A percentile compares a stretch with the other conserved stretches of the same genome.
These are phyloP conservation scores for Dryoscopus gambensis DNA, from an alignment of 2,113 vertebrate species.

Conservation along the genomic window DNA sequence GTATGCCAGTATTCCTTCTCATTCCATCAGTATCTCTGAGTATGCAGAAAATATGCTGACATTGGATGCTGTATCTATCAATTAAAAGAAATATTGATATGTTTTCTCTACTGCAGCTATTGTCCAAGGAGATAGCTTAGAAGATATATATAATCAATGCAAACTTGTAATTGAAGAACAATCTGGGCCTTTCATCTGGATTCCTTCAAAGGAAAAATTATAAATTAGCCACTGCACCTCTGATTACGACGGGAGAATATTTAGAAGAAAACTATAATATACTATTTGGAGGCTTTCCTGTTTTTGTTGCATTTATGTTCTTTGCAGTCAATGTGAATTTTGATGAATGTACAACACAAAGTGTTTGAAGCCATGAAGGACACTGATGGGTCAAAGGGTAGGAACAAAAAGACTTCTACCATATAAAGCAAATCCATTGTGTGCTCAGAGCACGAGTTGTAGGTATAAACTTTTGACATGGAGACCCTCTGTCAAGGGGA, in stretches of 20 bases:
- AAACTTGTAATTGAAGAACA: conserved; percentile 98
- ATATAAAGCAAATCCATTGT: conserved; percentile 56
- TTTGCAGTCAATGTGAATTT: conserved; percentile 83
- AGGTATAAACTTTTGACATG: conserved; percentile 63
- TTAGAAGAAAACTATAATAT: conserved; percentile 89
- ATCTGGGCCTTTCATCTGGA: conserved; percentile 98
- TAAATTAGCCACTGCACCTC: conserved; percentile 82
- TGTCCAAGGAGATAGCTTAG: conserved; percentile 96
- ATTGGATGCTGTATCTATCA: not conserved
- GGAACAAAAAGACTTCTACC: conserved; percentile 70
- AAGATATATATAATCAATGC: conserved; percentile 98
- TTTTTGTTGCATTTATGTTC: conserved; percentile 84
- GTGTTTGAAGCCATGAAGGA: conserved; percentile 80
- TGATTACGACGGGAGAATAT: conserved; percentile 79
- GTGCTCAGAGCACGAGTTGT: conserved; percentile 64
- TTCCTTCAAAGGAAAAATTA: conserved; percentile 98
- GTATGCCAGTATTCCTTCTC: not conserved
- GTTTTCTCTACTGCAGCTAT: conserved; percentile 80
- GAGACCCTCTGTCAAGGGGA: conserved; percentile 46
- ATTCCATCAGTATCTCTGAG: not conserved
- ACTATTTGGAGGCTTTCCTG: conserved; percentile 85
- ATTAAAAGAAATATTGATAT: conserved; percentile 25
- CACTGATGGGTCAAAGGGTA: conserved; percentile 76
- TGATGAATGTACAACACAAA: conserved; percentile 84
- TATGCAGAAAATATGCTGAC: not conserved